Base-by-base conservation (phyloP, 92 coral and sea anemone species). In the Muricea muricata region DNA sequence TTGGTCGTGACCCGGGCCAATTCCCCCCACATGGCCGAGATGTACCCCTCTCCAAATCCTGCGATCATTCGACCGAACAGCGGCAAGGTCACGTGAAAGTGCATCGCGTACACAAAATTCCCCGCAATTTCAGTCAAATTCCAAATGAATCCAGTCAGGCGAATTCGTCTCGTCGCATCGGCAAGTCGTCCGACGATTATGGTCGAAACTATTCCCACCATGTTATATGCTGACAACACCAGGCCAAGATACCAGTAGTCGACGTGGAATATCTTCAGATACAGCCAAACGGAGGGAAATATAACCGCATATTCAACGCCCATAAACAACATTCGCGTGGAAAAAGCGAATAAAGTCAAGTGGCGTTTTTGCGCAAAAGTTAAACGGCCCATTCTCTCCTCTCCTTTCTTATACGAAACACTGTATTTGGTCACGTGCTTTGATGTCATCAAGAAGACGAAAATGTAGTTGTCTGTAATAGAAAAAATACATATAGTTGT, bases 21-120 rank as follows among this genome's bases (percentile, higher is more conserved):
- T 14, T 78, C 83, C 4, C 83, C 83, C 83, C 83, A 78, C 83
- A 78, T 78, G 5, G 83, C 83, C 21, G 83, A 78, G 65, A 78
- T 78, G 65, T 39, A 78, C 10, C 83, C 83, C 35, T 78, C 83
- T 35, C 83, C 83, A 35, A 78, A 78, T 2, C 83, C 83, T 10
- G 83, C 83, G 0, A 78, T 40, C 83, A 78, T 78, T 6, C 83
- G 83, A 58, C 83, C 83, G 35, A 78, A 18, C 32, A 78, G 20
- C 0, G 83, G 83, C 7, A 78, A 58, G 7, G 83, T 45, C 1
- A 78, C 83, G 17, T 78, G 52, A 39, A 78, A 78, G 28, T 78
- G 83, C 40, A 78, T 39, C 13, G 83, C 83, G 83, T 78, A 78
- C 5, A 78, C 46, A 14, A 78, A 50, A 60, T 78, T 78, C 12